phyloP scores from a whole-genome alignment of 1,140 invertebrate genomes.

The Glossosoma conforme region DNA sequence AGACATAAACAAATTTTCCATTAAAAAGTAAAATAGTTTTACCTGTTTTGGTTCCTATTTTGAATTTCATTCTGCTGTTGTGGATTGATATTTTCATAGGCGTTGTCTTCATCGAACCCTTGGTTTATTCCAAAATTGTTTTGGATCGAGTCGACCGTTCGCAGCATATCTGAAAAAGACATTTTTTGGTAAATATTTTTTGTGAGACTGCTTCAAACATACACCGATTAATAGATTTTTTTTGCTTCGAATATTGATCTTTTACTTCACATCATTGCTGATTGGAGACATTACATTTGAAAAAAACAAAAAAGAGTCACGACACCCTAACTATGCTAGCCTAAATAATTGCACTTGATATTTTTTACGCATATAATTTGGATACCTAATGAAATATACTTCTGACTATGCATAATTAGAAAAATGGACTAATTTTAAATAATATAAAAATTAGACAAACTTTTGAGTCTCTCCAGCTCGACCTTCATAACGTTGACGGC shows the following conservation, averaged over 20 bases:
- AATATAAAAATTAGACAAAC: conserved; percentile 7
- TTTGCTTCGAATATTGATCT: too few relatives aligned
- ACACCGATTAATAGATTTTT: too few relatives aligned
- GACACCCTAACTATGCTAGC: too few relatives aligned
- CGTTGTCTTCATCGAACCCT: conserved; percentile 21
- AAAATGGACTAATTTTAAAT: not conserved
- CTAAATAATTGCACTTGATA: too few relatives aligned
- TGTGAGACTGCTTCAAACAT: too few relatives aligned
- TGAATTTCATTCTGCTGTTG: conserved; percentile 11
- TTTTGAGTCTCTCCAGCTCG: conserved; percentile 27
- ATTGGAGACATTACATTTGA: too few relatives aligned
- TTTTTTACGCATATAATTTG: too few relatives aligned
- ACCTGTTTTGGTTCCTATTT: conserved; percentile 16
- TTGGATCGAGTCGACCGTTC: conserved; percentile 40
- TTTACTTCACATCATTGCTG: too few relatives aligned
- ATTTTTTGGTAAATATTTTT: too few relatives aligned
- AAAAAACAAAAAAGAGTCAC: too few relatives aligned
- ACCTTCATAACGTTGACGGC: conserved; percentile 29
- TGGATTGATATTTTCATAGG: conserved; percentile 12
- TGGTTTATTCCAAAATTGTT: conserved; percentile 26
- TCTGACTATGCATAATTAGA: not conserved
- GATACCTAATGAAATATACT: too few relatives aligned
- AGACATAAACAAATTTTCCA: too few relatives aligned
- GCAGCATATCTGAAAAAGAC: conserved; percentile 42
- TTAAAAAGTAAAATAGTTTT: conserved; percentile 4